A percentile compares a stretch with the other conserved stretches of the same genome.
Conservation (phyloP, 2,113 vertebrate species). For the Grantiella picta region DNA sequence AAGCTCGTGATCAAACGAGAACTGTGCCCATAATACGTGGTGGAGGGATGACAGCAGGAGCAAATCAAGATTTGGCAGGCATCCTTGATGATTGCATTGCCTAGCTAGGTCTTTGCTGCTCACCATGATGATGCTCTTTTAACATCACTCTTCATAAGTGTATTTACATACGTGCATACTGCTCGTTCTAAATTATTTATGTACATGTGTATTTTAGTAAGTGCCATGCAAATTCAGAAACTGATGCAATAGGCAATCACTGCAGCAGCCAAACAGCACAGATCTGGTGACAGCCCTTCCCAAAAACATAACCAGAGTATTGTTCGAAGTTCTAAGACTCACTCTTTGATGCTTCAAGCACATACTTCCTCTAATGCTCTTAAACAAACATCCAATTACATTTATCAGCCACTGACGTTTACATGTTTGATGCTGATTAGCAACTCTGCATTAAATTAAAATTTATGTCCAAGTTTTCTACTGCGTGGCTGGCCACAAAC, state of each 20-base stretch:
- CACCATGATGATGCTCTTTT: background rate
- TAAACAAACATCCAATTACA: conserved; percentile 9
- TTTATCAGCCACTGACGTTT: background rate
- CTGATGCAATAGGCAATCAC: background rate
- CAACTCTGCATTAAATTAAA: background rate
- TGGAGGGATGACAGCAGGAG: background rate
- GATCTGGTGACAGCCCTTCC: background rate
- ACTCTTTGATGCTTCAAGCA: background rate
- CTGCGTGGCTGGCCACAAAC: background rate
- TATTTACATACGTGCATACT: fast-evolving
- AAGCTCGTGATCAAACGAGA: fast-evolving
- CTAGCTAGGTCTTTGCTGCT: background rate
- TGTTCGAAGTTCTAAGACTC: background rate
- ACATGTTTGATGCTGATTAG: background rate
- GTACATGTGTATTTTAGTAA: background rate
- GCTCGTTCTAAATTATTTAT: background rate
- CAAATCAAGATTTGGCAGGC: background rate
- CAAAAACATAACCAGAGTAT: background rate
- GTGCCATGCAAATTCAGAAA: fast-evolving
- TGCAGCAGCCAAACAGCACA: background rate
- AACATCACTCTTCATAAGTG: background rate
- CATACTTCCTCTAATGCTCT: background rate
- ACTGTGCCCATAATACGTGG: too few species aligned
- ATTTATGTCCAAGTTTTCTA: background rate
- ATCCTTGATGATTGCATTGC: background rate